Conservation (phyloP, 2,113 vertebrate species). For the Chaetodon auriga region DNA sequence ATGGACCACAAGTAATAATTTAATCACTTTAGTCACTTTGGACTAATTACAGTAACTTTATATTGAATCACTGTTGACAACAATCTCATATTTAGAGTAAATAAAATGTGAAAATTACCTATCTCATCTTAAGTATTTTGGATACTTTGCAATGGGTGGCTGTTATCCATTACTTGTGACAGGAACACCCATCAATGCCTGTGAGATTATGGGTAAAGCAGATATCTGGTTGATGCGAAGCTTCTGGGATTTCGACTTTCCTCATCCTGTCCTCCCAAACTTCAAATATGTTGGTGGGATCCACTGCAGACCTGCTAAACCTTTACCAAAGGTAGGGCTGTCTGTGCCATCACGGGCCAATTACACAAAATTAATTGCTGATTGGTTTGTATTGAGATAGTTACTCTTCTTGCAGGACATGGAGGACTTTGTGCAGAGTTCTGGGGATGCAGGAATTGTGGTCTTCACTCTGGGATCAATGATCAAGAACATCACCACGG, state of each 20-base stretch:
- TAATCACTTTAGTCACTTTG: not conserved
- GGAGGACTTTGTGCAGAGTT: conserved; percentile 91
- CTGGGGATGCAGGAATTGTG: conserved; percentile 89
- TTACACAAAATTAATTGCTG: not conserved
- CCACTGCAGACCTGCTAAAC: conserved; percentile 91
- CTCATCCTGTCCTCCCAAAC: conserved; percentile 90
- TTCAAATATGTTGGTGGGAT: conserved; percentile 93
- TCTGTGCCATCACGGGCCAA: not conserved
- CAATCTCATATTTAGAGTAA: not conserved
- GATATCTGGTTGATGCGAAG: conserved; percentile 93
- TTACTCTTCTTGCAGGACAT: conserved; percentile 84
- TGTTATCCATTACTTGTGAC: not conserved
- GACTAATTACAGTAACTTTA: not conserved
- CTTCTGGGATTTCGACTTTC: conserved; percentile 95
- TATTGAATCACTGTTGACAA: not conserved
- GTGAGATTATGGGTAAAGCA: conserved; percentile 89
- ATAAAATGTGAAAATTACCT: not conserved
- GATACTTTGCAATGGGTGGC: too few relatives aligned
- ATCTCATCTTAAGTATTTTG: not conserved
- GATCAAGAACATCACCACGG: conserved; percentile 87
- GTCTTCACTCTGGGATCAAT: conserved; percentile 91
- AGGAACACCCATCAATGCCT: conserved; percentile 88
- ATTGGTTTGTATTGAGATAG: not conserved
- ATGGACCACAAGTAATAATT: not conserved
- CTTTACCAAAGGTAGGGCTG: conserved; percentile 79